Evolutionary conservation across 53 echinoderm and acorn worm genomes (phyloP), one percentile per base, ranked within the genome.

Genomic region (Patiria pectinifera): DNA sequence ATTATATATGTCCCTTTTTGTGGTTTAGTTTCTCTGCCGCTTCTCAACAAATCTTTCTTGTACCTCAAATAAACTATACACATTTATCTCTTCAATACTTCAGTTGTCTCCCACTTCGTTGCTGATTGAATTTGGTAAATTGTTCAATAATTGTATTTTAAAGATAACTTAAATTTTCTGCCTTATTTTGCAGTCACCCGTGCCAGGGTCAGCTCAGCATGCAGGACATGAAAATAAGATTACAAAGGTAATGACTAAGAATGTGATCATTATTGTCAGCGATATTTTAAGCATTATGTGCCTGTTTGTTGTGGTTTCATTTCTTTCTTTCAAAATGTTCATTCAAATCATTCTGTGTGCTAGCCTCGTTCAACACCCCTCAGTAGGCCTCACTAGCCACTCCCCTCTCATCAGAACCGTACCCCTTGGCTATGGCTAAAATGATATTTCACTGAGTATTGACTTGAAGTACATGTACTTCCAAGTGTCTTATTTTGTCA

Each of bases 201-300:
- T 98, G 91, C 83, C 94, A 95, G 83, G 98, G 98, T 8, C 95
- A 96, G 25, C 93, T 98, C 21, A 93, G 98, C 76, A 92, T 98
- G 26, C 93, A 89, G 35, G 98, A 98, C 82, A 98, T 98, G 98
- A 98, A 96, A 89, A 95, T 98, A 9, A 94, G 98, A 87, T 83
- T 96, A 78, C 92, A 94, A 69, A 98, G 98, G 98, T 98, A 87
- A 91, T 74, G 3, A 24, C 22, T 23, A 23, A 10, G 11, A 6
- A 74, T 23, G 1, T 24, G 19, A 74, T 4, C 8, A 74, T 74
- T 74, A 23, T 24, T 74, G 53, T 74, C 24, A 74, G 70, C 4
- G 11, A 16, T 18, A 23, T 74, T 3, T 24, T 22, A 74, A 74
- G 8, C 8, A 18, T 21, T 23, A 16, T 74, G n/a, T 9, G 6